These are phyloP conservation scores for Gastrophryne carolinensis DNA, from an alignment of 2,797 vertebrate genomes.

Conservation along the genomic window DNA sequence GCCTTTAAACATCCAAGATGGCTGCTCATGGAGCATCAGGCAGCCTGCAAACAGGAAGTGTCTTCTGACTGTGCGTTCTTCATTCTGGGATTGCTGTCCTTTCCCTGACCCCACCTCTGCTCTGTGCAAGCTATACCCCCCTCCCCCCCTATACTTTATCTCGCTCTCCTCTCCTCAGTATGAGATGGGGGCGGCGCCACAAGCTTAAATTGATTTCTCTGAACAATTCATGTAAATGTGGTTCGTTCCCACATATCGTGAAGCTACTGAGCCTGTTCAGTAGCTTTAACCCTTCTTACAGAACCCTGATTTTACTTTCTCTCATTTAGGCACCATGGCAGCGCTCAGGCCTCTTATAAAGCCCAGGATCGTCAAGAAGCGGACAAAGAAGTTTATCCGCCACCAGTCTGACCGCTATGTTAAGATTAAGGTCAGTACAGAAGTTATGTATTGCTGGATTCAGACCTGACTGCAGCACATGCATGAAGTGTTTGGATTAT, in stretches of 20 bases:
- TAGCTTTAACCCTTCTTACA: background rate
- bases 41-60: too few species aligned
- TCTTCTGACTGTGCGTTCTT: too few species aligned
- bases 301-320: background rate
- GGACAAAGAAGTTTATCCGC: constrained; percentile 97
- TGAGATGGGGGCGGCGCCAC: background rate
- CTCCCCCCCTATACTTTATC: too few species aligned
- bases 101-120: too few species aligned
- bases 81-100: too few species aligned
- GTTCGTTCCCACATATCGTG: background rate
- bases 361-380: constrained; percentile 93
- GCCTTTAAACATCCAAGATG: too few species aligned
- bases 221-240: background rate
- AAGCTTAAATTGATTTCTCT: background rate
- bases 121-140: too few species aligned
- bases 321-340: constrained; percentile 80
- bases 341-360: constrained; percentile 90
- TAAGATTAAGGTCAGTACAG: constrained; percentile 83
- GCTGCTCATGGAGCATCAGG: too few species aligned
- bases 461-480: background rate
- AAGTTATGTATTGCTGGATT: background rate
- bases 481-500: background rate
- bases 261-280: background rate
- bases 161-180: background rate
- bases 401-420: constrained; percentile 98